Percentiles rank a stretch among this genome's conserved stretches.
Conservation (phyloP, 2,113 vertebrate genomes). For the Speoplatyrhinus poulsoni region DNA sequence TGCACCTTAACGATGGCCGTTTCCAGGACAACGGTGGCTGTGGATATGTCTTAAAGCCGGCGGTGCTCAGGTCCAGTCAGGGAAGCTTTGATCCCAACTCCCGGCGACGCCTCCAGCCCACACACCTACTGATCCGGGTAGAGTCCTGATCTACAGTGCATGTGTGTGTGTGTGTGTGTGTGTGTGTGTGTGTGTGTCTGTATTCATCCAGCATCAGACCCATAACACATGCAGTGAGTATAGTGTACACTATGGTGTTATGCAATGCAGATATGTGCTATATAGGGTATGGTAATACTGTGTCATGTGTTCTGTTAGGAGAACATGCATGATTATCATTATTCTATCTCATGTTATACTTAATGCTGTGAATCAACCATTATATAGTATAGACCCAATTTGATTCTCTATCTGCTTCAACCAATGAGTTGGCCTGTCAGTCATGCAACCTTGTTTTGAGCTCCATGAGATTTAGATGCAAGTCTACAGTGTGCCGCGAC, state of each 20-base stretch:
- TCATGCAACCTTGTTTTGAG: too few relatives aligned
- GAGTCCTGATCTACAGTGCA: not conserved
- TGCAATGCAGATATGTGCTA: too few relatives aligned
- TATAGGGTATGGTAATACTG: not conserved
- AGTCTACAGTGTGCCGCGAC: not conserved
- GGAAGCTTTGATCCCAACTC: constrained; percentile 70
- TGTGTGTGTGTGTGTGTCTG: not conserved
- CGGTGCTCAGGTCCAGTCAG: constrained; percentile 65
- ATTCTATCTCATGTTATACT: constrained; percentile 17
- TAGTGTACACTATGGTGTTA: too few relatives aligned
- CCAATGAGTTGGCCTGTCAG: too few relatives aligned
- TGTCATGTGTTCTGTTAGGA: not conserved
- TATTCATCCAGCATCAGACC: not conserved
- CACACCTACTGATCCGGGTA: constrained; percentile 75
- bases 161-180: not conserved
- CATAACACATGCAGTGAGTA: too few relatives aligned
- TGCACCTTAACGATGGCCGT: constrained; percentile 86
- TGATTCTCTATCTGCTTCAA: constrained; percentile 40
- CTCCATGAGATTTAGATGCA: not conserved
- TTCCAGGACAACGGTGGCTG: constrained; percentile 88
- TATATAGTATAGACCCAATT: constrained; percentile 51
- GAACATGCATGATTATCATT: too few relatives aligned
- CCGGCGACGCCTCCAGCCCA: constrained; percentile 46
- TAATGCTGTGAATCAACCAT: constrained; percentile 44
- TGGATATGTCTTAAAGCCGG: constrained; percentile 86